Evolutionary conservation across 1,140 invertebrate genomes (phyloP).

Genomic region (Panonychus citri): DNA sequence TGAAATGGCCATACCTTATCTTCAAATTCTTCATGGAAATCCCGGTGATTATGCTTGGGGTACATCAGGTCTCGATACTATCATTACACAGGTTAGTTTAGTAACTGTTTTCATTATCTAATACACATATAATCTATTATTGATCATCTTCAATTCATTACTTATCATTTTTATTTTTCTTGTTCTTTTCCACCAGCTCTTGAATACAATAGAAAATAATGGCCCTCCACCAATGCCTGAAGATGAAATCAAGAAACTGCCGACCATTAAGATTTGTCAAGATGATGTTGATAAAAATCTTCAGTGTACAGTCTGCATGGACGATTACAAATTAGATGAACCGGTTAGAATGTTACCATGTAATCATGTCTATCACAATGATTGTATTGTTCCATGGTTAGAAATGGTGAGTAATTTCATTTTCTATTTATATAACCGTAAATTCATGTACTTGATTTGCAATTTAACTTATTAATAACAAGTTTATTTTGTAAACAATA

Average conservation of each 20-base stretch:
- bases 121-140: no score
- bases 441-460: no score
- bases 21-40: constrained; percentile 40
- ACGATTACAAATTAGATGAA: constrained; percentile 61
- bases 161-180: neutral
- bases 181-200: constrained; percentile 30
- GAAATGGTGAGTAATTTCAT: constrained; percentile 42
- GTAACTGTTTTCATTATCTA: no score
- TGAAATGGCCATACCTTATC: constrained; percentile 4
- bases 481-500: no score
- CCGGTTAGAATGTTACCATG: constrained; percentile 64
- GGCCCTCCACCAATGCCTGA: constrained; percentile 70
- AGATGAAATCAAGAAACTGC: constrained; percentile 63
- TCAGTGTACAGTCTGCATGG: constrained; percentile 93
- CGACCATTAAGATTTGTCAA: constrained; percentile 45
- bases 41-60: constrained; percentile 67
- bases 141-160: neutral
- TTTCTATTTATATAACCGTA: neutral
- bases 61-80: constrained; percentile 61
- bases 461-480: no score
- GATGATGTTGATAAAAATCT: constrained; percentile 53
- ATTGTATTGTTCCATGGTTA: constrained; percentile 83
- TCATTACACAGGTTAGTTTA: constrained; percentile 50
- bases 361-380: constrained; percentile 70
- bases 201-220: constrained; percentile 80